A percentile compares a stretch with the other conserved stretches of the same genome.
These are phyloP conservation scores for Burhinus oedicnemus DNA, from an alignment of 2,113 vertebrate genomes.

Conservation along the genomic window DNA sequence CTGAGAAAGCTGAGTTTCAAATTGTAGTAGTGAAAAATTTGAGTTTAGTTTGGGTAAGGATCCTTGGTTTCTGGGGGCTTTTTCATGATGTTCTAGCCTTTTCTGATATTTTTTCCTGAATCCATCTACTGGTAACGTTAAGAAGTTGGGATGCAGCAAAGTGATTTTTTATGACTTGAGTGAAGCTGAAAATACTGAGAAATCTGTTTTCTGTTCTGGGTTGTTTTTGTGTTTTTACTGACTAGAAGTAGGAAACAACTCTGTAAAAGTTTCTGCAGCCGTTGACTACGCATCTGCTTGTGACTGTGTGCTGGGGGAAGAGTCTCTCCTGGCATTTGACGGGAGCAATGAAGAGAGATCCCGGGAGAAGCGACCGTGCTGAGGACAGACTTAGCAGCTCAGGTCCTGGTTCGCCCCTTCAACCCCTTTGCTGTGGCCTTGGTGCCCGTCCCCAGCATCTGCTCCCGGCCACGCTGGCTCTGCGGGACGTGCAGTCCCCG, in stretches of 20 bases:
- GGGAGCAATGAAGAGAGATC: not conserved
- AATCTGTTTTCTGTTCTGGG: not conserved
- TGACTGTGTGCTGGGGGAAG: not conserved
- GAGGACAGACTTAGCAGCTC: not conserved
- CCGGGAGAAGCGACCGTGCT: not conserved
- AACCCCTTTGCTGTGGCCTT: rapidly evolving
- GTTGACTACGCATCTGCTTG: not conserved
- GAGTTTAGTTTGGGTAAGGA: not conserved
- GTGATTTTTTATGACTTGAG: not conserved
- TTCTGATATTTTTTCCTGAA: not conserved
- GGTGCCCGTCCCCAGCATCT: not conserved
- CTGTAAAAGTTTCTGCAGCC: no score
- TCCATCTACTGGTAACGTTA: not conserved
- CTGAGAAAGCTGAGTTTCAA: not conserved
- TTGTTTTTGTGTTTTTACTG: not conserved
- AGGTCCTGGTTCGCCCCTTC: not conserved
- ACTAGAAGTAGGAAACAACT: not conserved
- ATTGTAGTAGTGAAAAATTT: not conserved
- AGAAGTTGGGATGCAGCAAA: not conserved
- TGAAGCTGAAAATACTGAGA: not conserved
- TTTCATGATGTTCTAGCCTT: rapidly evolving
- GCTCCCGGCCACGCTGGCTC: not conserved
- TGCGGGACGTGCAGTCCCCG: not conserved
- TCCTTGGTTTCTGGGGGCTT: not conserved
- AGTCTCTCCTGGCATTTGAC: not conserved